phyloP scores from a whole-genome alignment of 2,797 vertebrate species.

The Urosaurus nigricauda region DNA sequence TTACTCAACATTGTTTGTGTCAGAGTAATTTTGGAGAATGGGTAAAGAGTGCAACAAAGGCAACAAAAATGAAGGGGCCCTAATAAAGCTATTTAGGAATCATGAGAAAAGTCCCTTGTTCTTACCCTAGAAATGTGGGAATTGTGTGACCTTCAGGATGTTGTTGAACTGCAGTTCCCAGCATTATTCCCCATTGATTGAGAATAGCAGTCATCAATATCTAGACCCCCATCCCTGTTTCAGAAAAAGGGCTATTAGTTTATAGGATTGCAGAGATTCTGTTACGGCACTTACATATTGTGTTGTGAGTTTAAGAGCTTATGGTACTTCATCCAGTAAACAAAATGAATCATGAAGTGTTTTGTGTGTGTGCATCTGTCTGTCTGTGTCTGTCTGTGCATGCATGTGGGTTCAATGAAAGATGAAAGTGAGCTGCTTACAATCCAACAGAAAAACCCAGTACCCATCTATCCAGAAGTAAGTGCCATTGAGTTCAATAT shows the following conservation, averaged over 20 bases:
- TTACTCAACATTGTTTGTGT: background rate
- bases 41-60: background rate
- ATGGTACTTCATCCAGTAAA: background rate
- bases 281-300: background rate
- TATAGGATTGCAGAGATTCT: background rate
- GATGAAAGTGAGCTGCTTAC: background rate
- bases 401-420: background rate
- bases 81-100: background rate
- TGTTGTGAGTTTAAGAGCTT: background rate
- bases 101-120: background rate
- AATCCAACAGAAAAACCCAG: background rate
- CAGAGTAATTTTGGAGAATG: constrained; percentile 3
- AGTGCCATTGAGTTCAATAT: background rate
- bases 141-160: no score
- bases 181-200: background rate
- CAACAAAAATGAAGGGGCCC: background rate
- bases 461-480: background rate
- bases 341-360: background rate
- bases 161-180: no score
- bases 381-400: no score
- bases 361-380: background rate
- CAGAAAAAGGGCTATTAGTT: background rate
- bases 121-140: background rate
- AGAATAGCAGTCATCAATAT: background rate
- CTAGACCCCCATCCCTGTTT: background rate